Base-by-base conservation (phyloP, 1,140 invertebrate species). In the Lysiphlebus fabarum region DNA sequence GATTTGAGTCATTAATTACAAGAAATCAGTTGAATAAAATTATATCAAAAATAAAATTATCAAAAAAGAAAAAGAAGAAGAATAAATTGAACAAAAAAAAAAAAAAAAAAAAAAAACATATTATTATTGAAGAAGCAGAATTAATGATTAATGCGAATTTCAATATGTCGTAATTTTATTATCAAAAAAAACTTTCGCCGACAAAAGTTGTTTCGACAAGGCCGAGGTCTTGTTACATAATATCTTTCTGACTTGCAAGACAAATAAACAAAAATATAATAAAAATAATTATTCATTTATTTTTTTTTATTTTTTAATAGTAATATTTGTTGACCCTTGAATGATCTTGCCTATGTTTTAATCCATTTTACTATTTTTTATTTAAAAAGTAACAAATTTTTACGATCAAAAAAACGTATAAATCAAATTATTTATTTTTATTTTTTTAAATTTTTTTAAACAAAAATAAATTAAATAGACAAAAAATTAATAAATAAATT, bases 1-100 rank as follows among this genome's bases (percentile, higher is more conserved):
- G 49, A 51, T 51, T 51, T n/a, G 49, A 51, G 49, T 51, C 49
- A 51, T 51, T 51, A 51, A 51, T 51, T 51, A 51, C 49, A 38
- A 49, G 10, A 49, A 14, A 12, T 34, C 36, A 11, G 26, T 26
- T 1, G 4, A 6, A 8, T 11, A n/a, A 7, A n/a, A 34, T 6
- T 2, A 38, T 37, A 0, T 10, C 38, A 38, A 51, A 51, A 38
- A 12, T 0, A 12, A 38, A 5, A n/a, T 12, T 51, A 37, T 36
- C 17, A 34, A 49, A 34, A 2, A 11, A 49, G 36, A 34, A 17
- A 7, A 26, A 12, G 11, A 34, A 49, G 7, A 34, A 17, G 14
- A 26, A 12, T 10, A 34, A 49, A 5, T 49, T 14, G 17, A 34
- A 33, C 7, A 14, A 11, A 14, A 17, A 4, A 17, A 10, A 14